These are phyloP conservation scores for Tetrao urogallus DNA, from an alignment of 2,113 vertebrate species.

Conservation along the genomic window DNA sequence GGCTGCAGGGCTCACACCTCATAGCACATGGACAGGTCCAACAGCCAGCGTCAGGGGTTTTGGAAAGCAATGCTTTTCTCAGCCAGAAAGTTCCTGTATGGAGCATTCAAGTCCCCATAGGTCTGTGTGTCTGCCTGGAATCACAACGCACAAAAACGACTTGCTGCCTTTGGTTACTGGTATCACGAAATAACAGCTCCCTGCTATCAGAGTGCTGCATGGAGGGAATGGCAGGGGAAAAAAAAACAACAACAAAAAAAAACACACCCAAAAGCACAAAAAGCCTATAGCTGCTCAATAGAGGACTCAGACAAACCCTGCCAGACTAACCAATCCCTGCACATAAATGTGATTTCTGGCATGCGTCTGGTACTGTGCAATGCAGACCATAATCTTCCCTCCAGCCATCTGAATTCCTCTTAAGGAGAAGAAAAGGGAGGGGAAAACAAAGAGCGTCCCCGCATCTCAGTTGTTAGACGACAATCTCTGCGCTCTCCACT, in stretches of 20 bases:
- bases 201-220: neutral
- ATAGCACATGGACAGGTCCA: rapidly evolving
- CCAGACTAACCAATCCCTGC: neutral
- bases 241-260: neutral
- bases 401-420: neutral
- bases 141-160: neutral
- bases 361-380: neutral
- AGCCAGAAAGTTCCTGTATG: neutral
- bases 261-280: conserved; percentile 8
- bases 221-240: neutral
- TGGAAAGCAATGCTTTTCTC: neutral
- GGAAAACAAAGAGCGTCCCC: neutral
- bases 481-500: conserved; percentile 13
- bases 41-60: neutral
- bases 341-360: neutral
- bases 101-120: neutral
- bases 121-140: neutral
- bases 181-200: neutral
- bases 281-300: neutral
- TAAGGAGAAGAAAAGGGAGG: neutral
- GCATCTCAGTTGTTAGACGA: neutral
- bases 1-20: neutral
- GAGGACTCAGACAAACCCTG: neutral
- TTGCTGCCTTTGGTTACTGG: neutral
- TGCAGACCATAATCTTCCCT: neutral